Base-by-base conservation (phyloP, 2,888 invertebrate species). In the Flexamia atlantica region DNA sequence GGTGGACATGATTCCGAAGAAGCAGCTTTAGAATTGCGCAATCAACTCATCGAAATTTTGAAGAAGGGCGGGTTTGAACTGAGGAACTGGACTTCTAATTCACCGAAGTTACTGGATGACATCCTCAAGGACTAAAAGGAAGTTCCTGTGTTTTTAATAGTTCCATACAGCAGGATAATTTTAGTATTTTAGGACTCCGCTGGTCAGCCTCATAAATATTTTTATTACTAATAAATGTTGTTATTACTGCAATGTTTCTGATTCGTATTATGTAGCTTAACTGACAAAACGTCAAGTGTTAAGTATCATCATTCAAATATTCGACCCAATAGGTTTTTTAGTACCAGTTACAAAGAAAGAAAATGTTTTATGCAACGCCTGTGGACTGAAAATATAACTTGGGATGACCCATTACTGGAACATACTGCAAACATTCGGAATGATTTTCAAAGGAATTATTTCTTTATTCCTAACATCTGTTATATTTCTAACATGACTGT, bases 11-110 rank as follows among this genome's bases (percentile, higher is more conserved):
- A 68, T 7, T 17, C 14, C 1, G 68, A 68, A 30, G 30, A 3
- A 3, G n/a, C 28, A n/a, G 68, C 32, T 10, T 12, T 36, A 32
- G 17, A 36, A 32, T 7, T 68, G 2, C 30, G 36, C n/a, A 68
- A 17, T 36, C 30, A 68, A 17, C 14, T 68, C 4, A 30, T 68
- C 14, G 9, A 68, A 2, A 17, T 68, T 1, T 9, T 68, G 0
- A 28, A 68, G n/a, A 68, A 68, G 32, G 68, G 68, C 30, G 68
- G 30, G 17, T 68, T 68, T 30, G 5, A 68, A 30, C 20, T 68
- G n/a, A 68, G 68, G 30, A 68, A 68, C 4, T 68, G 68, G 68
- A 68, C 30, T 2, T 68, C 68, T n/a, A 68, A 68, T 30, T 68
- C 68, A 2, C 53, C 1, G 14, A 68, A 68, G 28, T n/a, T 68